Evolutionary conservation across 1,140 invertebrate species (phyloP).

Genomic region (Dreissena polymorpha): DNA sequence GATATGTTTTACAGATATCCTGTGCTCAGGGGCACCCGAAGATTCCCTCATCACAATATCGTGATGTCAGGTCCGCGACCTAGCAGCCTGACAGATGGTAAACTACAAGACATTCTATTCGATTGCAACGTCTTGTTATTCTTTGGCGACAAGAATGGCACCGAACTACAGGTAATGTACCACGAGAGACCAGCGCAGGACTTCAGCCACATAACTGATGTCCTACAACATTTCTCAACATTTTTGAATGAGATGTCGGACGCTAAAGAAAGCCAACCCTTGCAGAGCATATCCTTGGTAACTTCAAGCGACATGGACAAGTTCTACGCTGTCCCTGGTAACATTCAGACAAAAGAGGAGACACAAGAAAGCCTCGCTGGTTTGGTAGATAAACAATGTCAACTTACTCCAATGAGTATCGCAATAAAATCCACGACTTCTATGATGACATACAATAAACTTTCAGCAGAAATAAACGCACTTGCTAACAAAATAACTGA

Average conservation of each 20-base stretch:
- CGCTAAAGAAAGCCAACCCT: background rate
- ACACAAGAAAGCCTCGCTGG: background rate
- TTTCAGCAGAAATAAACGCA: slow-evolving; percentile 33
- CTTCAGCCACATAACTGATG: slow-evolving; percentile 57
- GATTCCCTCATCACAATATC: slow-evolving; percentile 62
- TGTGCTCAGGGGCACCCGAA: slow-evolving; percentile 56
- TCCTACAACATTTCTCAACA: slow-evolving; percentile 61
- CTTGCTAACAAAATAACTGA: background rate
- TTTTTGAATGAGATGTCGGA: slow-evolving; percentile 56
- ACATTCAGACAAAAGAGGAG: background rate
- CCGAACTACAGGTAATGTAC: slow-evolving; percentile 58
- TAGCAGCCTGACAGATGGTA: background rate
- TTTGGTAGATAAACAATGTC: slow-evolving; percentile 50
- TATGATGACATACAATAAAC: slow-evolving; percentile 42
- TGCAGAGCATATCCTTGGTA: slow-evolving; percentile 57
- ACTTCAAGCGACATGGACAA: slow-evolving; percentile 52
- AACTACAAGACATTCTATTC: slow-evolving; percentile 50
- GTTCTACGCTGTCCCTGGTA: slow-evolving; percentile 43
- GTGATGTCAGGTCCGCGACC: slow-evolving; percentile 47
- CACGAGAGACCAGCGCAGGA: slow-evolving; percentile 62
- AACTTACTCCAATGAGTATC: slow-evolving; percentile 41
- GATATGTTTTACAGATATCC: slow-evolving; percentile 66
- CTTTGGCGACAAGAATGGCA: slow-evolving; percentile 22
- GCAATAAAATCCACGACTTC: slow-evolving; percentile 60
- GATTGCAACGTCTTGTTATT: slow-evolving; percentile 64